A percentile compares a stretch with the other conserved stretches of the same genome.
Evolutionary conservation across 2,113 vertebrate species (phyloP).

Genomic region (Lagopus leucura): DNA sequence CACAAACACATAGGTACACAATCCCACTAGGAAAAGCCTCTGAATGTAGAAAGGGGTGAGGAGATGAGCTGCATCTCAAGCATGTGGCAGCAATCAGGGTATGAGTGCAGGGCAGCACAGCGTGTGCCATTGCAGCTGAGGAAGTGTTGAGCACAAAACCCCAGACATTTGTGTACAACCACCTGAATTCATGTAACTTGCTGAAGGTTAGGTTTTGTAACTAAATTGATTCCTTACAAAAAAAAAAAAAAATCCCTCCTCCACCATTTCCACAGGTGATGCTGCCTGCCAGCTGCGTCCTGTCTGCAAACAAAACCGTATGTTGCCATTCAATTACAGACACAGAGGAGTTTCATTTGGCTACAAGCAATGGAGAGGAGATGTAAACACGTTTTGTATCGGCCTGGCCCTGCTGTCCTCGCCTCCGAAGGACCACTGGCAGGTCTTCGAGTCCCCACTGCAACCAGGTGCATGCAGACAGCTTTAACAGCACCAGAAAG

Average conservation of each 20-base stretch:
- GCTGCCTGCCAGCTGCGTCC: constrained; percentile 61
- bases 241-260: background rate
- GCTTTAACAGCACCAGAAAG: background rate
- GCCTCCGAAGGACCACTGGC: background rate
- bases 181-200: background rate
- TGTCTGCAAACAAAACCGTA: constrained; percentile 65
- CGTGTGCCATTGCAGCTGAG: background rate
- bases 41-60: background rate
- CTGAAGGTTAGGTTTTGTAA: constrained; percentile 48
- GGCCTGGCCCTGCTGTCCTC: background rate
- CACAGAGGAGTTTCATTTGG: background rate
- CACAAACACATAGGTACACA: background rate
- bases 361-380: background rate
- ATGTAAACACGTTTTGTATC: background rate
- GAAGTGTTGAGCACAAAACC: background rate
- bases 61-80: background rate
- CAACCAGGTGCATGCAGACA: accelerated
- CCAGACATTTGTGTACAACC: background rate
- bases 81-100: background rate
- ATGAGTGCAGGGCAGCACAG: accelerated
- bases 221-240: constrained; percentile 3
- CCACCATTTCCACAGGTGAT: constrained; percentile 60
- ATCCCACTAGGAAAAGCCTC: background rate
- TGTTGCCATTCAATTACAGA: background rate
- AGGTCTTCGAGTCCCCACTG: background rate